Percentiles rank a stretch among this genome's conserved stretches.
phyloP scores from a whole-genome alignment of 1,140 invertebrate species.

The Gonioctena quinquepunctata region DNA sequence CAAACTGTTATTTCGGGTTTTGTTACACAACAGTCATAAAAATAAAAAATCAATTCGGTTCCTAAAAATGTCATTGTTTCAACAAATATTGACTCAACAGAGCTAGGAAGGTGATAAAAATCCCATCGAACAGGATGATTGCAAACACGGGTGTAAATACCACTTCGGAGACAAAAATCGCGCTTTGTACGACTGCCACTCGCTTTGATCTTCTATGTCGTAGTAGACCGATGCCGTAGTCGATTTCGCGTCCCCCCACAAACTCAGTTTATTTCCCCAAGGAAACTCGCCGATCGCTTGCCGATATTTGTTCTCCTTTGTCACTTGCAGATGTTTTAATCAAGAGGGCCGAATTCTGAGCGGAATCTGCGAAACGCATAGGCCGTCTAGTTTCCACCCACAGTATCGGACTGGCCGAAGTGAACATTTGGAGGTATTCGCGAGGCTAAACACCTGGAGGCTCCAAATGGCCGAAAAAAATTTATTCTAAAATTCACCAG shows the following conservation, averaged over 20 bases:
- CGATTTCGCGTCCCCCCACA: not conserved
- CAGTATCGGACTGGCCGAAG: no score
- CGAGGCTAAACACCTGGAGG: no score
- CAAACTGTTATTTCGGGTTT: no score
- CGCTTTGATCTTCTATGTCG: not conserved
- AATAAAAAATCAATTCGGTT: no score
- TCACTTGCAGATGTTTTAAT: constrained; percentile 42
- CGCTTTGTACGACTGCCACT: not conserved
- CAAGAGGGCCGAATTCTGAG: constrained; percentile 13
- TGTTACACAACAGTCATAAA: no score
- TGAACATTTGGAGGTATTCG: no score
- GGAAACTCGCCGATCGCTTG: constrained; percentile 19
- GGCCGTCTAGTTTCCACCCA: not conserved
- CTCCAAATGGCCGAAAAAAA: no score
- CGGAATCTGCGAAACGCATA: not conserved
- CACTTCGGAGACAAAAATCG: not conserved
- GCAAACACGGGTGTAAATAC: not conserved
- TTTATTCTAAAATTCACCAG: no score
- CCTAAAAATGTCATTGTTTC: no score
- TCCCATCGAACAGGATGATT: not conserved
- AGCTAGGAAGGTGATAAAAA: not conserved
- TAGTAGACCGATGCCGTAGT: not conserved
- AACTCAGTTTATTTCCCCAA: constrained; percentile 15
- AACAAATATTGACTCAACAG: no score
- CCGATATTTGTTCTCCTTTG: constrained; percentile 37